Evolutionary conservation across 2,797 vertebrate genomes (phyloP), one percentile per base, ranked within the genome.

Genomic region (Xenops minutus): DNA sequence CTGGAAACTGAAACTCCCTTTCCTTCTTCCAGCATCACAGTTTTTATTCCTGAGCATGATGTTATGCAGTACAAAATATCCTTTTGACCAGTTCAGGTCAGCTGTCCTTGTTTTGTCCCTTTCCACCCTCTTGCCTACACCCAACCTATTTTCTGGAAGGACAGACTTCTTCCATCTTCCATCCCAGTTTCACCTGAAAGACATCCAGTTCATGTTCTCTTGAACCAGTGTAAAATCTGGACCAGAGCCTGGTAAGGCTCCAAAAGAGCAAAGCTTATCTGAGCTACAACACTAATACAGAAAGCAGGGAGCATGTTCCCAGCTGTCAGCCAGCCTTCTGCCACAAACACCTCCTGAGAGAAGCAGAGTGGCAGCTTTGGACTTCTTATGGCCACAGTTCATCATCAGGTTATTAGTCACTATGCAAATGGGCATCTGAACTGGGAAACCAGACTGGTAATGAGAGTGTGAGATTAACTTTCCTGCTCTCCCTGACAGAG

Each of bases 131-230:
- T 51, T 66, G 12, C 16, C 46, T 30, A 74, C 2, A 6, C 20
- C 7, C 39, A 74, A 27, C 39, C 20, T 55, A 24, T 8, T 19
- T 27, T 5, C 30, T 73, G 46, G 18, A 59, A 68, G 23, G 46
- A 56, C 26, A 64, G 44, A 52, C 5, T 52, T 41, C 41, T 41
- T 41, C 41, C 5, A 41, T 36, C 34, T 83, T 71, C 32, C 48
- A 62, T 17, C 27, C 80, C 55, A 49, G 13, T 63, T 59, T 81
- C 24, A 8, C 17, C 51, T 59, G 56, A 63, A 77, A 67, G 32
- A 32, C 1, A 1, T 18, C 2, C 4, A 2, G 6, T 26, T 69
- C 1, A 0, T 54, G 18, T 15, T 29, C 14, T 30, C 48, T 27
- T 67, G 44, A 84, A 59, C 6, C 0, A 1, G 8, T 30, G 18